Base-by-base conservation (phyloP, 1,140 invertebrate species). In the Calephelis nemesis region DNA sequence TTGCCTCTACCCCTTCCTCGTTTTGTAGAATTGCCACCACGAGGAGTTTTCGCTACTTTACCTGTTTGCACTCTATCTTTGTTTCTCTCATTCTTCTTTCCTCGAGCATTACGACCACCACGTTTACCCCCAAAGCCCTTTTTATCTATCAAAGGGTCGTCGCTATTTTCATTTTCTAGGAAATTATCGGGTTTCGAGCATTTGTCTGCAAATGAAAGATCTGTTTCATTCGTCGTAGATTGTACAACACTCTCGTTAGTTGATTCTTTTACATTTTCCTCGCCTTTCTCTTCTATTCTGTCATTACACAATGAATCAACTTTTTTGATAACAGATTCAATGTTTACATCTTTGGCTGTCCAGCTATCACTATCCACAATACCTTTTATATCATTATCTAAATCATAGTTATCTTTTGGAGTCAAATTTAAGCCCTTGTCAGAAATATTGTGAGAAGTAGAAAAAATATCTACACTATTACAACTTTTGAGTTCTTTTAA, bases 291-390 rank as follows among this genome's bases (percentile, higher is more conserved):
- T 40, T 88, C 83, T 58, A 69, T 58, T 68, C 67, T 85, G 52
- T 92, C 89, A 73, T 88, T 91, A 67, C 86, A 88, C 68, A 90
- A 71, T 12, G 95, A 95, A 76, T 96, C 95, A 0, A 96, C 94
- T 70, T 95, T 96, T 82, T 96, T 96, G 64, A 96, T 96, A 12
- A 96, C 95, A 42, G 95, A 96, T 72, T 96, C 95, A 67, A 96
- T 95, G 75, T 95, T 95, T 1, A 96, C 93, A 75, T 96, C 95
- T 85, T 96, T 96, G 2, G 95, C 94, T 30, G 94, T 95, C 95
- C 95, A 96, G 77, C 94, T 95, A 80, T 96, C 95, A 79, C 93
- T 95, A 76, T 96, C 95, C 72, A 96, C 95, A 75, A 67, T 91
- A 71, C 62, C 85, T 82, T 79, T 90, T 66, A 65, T 83, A 50